These are phyloP conservation scores for Holcopasites calliopsidis DNA, from an alignment of 1,140 invertebrate species.

Conservation along the genomic window DNA sequence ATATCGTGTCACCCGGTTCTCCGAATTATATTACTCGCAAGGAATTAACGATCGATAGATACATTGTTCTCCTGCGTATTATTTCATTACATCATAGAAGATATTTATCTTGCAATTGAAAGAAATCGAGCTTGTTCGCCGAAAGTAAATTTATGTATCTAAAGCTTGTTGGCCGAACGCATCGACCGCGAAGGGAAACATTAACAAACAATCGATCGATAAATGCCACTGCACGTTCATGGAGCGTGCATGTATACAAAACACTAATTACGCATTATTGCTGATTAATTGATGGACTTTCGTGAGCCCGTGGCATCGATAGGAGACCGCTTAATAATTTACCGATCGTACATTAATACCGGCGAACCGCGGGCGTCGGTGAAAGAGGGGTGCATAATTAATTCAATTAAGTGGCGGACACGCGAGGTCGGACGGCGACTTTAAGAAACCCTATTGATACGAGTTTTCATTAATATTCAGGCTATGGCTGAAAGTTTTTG, in stretches of 20 bases:
- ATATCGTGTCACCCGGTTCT: too few relatives aligned
- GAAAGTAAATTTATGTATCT: too few relatives aligned
- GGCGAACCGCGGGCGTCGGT: background rate
- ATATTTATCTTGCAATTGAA: too few relatives aligned
- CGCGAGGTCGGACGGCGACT: background rate
- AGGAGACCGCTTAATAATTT: background rate
- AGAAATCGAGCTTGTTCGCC: too few relatives aligned
- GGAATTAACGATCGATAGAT: too few relatives aligned
- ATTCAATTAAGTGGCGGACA: slow-evolving; percentile 28
- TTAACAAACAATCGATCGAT: background rate
- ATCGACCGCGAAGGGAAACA: too few relatives aligned
- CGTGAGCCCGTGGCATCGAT: background rate
- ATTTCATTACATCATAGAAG: too few relatives aligned
- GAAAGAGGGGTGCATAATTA: slow-evolving; percentile 1
- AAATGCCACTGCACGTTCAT: too few relatives aligned
- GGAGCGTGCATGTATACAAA: background rate
- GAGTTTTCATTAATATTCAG: slow-evolving; percentile 57
- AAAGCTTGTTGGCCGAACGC: too few relatives aligned
- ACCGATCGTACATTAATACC: background rate
- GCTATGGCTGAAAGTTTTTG: slow-evolving; percentile 51
- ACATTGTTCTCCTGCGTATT: too few relatives aligned
- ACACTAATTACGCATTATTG: background rate
- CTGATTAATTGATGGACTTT: background rate
- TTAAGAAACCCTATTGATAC: slow-evolving; percentile 48
- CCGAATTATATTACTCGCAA: too few relatives aligned